These are phyloP conservation scores for Sarotherodon lohbergeri DNA, from an alignment of 2,113 vertebrate species.

Conservation along the genomic window DNA sequence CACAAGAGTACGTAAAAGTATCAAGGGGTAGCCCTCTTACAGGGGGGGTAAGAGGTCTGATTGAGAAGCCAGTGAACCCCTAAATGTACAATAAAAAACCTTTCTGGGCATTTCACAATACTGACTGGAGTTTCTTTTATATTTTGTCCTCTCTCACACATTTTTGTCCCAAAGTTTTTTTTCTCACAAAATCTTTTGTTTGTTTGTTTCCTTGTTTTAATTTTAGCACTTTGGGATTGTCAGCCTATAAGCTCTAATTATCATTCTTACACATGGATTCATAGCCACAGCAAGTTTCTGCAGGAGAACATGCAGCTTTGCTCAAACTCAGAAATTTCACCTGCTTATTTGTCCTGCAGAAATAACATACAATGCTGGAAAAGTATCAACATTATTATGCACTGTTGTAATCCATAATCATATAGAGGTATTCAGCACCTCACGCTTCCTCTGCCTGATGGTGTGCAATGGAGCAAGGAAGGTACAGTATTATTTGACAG, in stretches of 20 bases:
- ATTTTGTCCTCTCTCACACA: accelerated
- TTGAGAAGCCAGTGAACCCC: neutral
- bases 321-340: neutral
- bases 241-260: neutral
- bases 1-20: neutral
- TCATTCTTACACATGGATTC: neutral
- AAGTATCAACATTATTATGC: neutral
- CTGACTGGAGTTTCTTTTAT: neutral
- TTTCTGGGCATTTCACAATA: neutral
- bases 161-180: neutral
- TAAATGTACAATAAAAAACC: neutral
- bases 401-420: neutral
- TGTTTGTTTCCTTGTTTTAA: neutral
- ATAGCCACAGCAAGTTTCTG: neutral
- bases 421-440: neutral
- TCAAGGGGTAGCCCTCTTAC: neutral
- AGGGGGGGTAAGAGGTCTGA: neutral
- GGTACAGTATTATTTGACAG: neutral
- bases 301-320: neutral
- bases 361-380: neutral
- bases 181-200: neutral
- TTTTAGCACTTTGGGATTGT: neutral
- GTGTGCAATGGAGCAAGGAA: neutral
- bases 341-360: neutral
- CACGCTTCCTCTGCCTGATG: neutral